Base-by-base conservation (phyloP, 2,797 vertebrate species). In the Chelidonichthys spinosus region DNA sequence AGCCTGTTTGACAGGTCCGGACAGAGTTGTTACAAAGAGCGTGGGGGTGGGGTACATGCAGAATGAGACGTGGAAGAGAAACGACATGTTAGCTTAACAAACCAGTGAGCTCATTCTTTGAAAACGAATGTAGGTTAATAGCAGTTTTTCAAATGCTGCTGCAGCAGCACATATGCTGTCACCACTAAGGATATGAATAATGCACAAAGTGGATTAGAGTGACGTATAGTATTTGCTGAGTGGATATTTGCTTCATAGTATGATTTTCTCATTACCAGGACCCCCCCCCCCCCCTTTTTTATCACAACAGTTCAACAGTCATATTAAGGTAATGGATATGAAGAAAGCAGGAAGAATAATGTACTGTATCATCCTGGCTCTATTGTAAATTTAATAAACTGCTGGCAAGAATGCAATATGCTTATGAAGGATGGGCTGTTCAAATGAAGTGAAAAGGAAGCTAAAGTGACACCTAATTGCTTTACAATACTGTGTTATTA, bases 241-340 rank as follows among this genome's bases (percentile, higher is more conserved):
- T 70, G 7, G 40, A 50, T 69, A 68, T 84, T 81, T 72, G 58
- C 67, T 72, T 46, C 52, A 59, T 58, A 66, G 40, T 67, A 56
- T 67, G 71, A 74, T 66, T 83, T 76, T 79, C 63, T 76, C 52
- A 86, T 87, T 78, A 85, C n/a, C 18, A 70, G 33, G 11, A 73
- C 63, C 62, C 32, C 9, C 14, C 25, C 25, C 25, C 25, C 25
- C 25, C 25, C 2, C 2, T 25, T 67, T 81, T 82, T 82, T 58
- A 85, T 85, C 56, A 72, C 52, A 78, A 76, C 37, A 64, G 13
- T 77, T 81, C 39, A 78, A 71, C 64, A 79, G 42, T 67, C 46
- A 53, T 47, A 85, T 74, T 74, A 80, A 74, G 44, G 32, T 55
- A 76, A 85, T 78, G 25, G 40, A 69, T 74, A 58, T 37, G 63